Evolutionary conservation across 2,113 vertebrate genomes (phyloP), one percentile per base, ranked within the genome.

Genomic region (Scortum barcoo): DNA sequence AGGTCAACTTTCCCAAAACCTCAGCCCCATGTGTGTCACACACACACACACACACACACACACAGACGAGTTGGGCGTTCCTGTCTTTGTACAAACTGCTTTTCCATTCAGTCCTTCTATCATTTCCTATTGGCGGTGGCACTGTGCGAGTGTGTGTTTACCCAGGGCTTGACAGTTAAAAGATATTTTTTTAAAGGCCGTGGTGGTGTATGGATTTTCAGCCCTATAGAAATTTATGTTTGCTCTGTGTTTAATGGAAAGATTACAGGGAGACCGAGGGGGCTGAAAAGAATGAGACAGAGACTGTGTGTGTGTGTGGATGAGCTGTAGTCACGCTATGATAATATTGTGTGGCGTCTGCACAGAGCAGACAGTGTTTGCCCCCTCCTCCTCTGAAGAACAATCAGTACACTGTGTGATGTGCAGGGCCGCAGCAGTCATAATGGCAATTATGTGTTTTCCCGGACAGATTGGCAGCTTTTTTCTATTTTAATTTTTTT

Each of bases 351-450:
- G 82, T 89, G 76, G 84, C 80, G 78, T 90, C 93, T 90, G 85
- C 87, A 88, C 84, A 86, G 88, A 81, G 85, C 83, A 85, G 86
- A 88, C 90, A 88, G 86, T 89, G 82, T 86, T 78, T 80, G 44
- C 62, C 80, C 88, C 70, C 76, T 85, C 85, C 75, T 88, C 70
- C 74, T 62, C 66, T 51, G 71, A 2, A 36, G 87, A 92, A 92
- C 91, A 94, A 92, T 93, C 87, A 78, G 83, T 14, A 81, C 86
- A 82, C 86, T 93, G 90, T 91, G 89, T 88, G 88, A 91, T 90
- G 88, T 88, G 80, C 74, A 62, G 78, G 82, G 66, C 81, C 48
- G 60, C 81, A 76, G 87, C 83, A 88, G 89, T 88, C 87, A 89
- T 91, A 89, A 92, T 89, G 91, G 78, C 89, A 91, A 93, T 93